Conservation (phyloP, 2,797 vertebrate species). For the Crenuchus spilurus region DNA sequence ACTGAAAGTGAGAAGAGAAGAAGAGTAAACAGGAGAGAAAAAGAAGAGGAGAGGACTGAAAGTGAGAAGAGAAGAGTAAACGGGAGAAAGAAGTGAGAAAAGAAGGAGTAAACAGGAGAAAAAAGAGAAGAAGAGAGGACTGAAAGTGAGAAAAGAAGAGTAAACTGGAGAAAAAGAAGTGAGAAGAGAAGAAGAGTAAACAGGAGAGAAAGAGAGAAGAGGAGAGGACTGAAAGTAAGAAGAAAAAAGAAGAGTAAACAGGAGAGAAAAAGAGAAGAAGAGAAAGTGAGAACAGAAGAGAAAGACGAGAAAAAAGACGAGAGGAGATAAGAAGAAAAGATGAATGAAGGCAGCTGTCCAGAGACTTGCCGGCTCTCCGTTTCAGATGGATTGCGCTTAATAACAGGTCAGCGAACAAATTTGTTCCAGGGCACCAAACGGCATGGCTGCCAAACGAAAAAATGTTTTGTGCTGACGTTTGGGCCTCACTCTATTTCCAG, state of each 20-base stretch:
- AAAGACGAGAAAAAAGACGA: too few relatives aligned
- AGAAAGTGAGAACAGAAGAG: too few relatives aligned
- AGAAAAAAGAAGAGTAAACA: not conserved
- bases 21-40: too few relatives aligned
- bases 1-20: too few relatives aligned
- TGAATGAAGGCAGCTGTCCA: not conserved
- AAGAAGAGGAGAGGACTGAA: too few relatives aligned
- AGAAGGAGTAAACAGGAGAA: not conserved
- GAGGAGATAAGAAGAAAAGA: not conserved
- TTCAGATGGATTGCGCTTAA: conserved; percentile 39
- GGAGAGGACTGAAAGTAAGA: not conserved
- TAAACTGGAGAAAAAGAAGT: not conserved
- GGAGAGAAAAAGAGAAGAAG: not conserved
- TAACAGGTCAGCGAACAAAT: conserved; percentile 68
- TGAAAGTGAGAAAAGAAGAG: not conserved
- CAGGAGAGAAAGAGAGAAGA: not conserved
- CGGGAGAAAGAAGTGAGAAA: not conserved
- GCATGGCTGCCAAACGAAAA: conserved; percentile 68
- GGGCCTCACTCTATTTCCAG: conserved; percentile 69
- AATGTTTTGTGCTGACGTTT: conserved; percentile 68
- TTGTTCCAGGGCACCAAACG: conserved; percentile 69
- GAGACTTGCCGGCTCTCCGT: not conserved
- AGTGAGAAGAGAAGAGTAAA: not conserved
- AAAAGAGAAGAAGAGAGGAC: not conserved
- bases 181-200: too few relatives aligned